Percentiles rank a stretch among this genome's conserved stretches.
These are phyloP conservation scores for Triplophysa siluroides DNA, from an alignment of 2,113 vertebrate species.

Conservation along the genomic window DNA sequence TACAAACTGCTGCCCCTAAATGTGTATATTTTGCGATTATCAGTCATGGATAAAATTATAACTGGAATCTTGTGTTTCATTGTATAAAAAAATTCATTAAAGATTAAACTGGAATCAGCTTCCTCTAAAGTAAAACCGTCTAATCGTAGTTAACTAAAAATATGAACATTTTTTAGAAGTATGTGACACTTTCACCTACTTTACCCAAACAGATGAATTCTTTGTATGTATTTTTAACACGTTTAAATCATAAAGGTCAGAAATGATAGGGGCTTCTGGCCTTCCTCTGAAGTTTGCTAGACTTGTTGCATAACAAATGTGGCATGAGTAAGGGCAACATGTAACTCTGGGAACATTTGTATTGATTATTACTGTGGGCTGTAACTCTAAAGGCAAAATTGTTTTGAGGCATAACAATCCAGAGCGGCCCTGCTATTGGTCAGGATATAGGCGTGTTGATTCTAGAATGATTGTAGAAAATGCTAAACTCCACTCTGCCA, in stretches of 20 bases:
- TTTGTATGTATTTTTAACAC: neutral
- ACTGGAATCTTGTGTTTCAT: neutral
- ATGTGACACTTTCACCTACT: neutral
- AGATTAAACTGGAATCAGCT: neutral
- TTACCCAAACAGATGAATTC: neutral
- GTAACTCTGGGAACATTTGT: slow-evolving; percentile 42
- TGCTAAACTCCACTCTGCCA: neutral
- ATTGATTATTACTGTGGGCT: slow-evolving; percentile 32
- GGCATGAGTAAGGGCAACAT: neutral
- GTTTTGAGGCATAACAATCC: neutral
- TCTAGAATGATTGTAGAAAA: neutral
- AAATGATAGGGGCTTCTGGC: neutral
- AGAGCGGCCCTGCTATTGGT: slow-evolving; percentile 57
- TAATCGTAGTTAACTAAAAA: neutral
- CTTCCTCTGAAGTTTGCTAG: neutral
- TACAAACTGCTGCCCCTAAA: neutral
- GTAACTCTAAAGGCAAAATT: neutral
- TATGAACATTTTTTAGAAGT: too few species aligned
- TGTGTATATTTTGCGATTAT: neutral
- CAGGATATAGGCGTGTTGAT: slow-evolving; percentile 53
- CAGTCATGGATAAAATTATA: neutral
- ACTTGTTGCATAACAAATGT: neutral
- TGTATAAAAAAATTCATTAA: neutral
- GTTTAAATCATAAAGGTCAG: neutral
- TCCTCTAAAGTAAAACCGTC: neutral